Evolutionary conservation across 2,888 invertebrate species (phyloP).

Genomic region (Agonopterix arenella): DNA sequence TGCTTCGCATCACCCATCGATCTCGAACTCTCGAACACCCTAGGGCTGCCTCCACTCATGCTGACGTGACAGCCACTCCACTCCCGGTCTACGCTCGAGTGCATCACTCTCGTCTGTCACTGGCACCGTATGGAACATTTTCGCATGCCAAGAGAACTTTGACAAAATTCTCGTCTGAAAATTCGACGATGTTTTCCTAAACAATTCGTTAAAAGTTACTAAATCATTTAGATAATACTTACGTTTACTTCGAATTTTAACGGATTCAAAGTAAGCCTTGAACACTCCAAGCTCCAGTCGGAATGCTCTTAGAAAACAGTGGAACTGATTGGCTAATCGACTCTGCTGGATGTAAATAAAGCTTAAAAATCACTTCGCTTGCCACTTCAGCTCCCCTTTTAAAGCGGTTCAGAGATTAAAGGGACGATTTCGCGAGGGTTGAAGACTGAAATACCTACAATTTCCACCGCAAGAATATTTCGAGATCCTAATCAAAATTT

Average conservation of each 20-base stretch:
- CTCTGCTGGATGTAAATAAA: constrained; percentile 34
- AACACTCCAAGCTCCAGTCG: background rate
- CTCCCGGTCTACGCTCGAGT: constrained; percentile 28
- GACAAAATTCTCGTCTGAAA: too few relatives aligned
- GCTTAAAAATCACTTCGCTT: constrained; percentile 54
- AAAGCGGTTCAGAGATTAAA: constrained; percentile 34
- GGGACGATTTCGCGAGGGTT: constrained; percentile 19
- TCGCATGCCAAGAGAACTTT: background rate
- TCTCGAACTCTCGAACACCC: background rate
- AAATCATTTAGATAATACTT: too few relatives aligned
- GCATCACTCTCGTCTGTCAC: constrained; percentile 13
- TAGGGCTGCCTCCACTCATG: background rate
- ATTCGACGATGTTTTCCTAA: too few relatives aligned
- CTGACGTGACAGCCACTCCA: constrained; percentile 30
- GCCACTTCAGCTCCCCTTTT: constrained; percentile 31
- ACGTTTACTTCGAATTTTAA: too few relatives aligned
- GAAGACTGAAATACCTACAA: background rate
- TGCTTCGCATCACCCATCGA: constrained; percentile 1
- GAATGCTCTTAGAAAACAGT: background rate
- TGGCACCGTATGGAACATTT: constrained; percentile 10
- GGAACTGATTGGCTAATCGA: background rate
- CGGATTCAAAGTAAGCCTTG: too few relatives aligned
- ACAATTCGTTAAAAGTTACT: too few relatives aligned
- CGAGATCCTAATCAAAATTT: too few relatives aligned
- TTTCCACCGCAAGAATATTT: too few relatives aligned